phyloP scores from a whole-genome alignment of 1,140 invertebrate genomes.

The Adoxophyes honmai region DNA sequence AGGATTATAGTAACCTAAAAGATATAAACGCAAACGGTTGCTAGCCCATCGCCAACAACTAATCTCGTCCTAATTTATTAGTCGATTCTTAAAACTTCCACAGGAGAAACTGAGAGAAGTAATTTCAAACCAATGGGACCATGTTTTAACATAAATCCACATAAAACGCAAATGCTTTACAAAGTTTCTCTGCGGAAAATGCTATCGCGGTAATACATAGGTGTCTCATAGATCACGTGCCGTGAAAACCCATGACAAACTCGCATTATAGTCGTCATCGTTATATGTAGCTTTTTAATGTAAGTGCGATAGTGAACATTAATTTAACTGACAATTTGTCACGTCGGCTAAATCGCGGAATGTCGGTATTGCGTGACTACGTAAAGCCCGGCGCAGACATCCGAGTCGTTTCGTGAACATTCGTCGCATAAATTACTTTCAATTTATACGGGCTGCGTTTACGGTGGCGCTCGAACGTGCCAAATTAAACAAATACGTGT shows the following conservation, averaged over 20 bases:
- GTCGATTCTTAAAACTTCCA: too few species aligned
- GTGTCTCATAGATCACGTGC: too few species aligned
- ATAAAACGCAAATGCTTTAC: too few species aligned
- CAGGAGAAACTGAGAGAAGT: too few species aligned
- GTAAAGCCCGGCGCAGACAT: constrained; percentile 35
- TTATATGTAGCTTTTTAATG: constrained; percentile 45
- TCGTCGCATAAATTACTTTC: constrained; percentile 67
- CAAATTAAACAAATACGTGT: constrained; percentile 57
- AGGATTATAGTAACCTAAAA: too few species aligned
- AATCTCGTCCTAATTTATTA: too few species aligned
- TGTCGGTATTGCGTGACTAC: constrained; percentile 64
- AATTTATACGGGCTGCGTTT: constrained; percentile 49
- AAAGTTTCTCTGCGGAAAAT: too few species aligned
- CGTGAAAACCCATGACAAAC: background rate
- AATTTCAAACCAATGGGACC: too few species aligned
- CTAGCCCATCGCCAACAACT: too few species aligned
- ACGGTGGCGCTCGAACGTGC: constrained; percentile 39
- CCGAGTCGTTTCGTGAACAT: constrained; percentile 54
- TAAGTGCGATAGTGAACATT: constrained; percentile 52
- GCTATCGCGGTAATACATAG: too few species aligned
- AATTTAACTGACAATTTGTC: constrained; percentile 72
- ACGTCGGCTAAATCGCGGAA: constrained; percentile 59
- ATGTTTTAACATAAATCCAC: too few species aligned
- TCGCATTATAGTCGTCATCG: background rate
- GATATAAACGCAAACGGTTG: too few species aligned